Evolutionary conservation across 1,140 invertebrate species (phyloP), one percentile per base, ranked within the genome.

Genomic region (Parasteatoda tepidariorum): DNA sequence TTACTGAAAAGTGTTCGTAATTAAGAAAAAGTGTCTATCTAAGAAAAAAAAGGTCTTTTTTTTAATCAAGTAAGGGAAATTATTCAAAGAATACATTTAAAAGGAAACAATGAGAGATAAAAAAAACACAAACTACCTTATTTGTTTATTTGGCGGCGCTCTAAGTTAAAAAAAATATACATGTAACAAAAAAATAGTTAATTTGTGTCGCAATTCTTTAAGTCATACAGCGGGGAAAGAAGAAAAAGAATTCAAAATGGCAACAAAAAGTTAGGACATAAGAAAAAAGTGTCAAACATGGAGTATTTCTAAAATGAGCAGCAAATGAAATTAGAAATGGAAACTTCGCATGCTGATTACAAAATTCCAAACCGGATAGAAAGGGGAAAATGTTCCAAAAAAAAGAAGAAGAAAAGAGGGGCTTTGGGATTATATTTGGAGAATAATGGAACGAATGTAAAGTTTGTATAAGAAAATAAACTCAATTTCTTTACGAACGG

Each of bases 311-410:
- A 41, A 62, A 55, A 11, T 54, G 41, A 30, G 15, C 4, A 28
- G 7, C 57, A 78, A 78, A 78, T 78, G 74, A 78, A 78, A 78
- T 78, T 78, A 78, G 74, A 66, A 78, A 78, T 78, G 48, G 61
- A 78, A 66, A 78, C 74, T 55, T 66, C 30, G 22, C 74, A 64
- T 66, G 66, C 74, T 78, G 74, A 78, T 78, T 78, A 78, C 74
- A 66, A 57, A 26, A 38, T 34, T 34, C n/a, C 2, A 6, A 31
- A 41, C 26, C 3, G n/a, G 26, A 28, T 22, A 22, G 33, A 13
- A 38, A 7, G 9, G 33, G 2, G 6, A 0, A 55, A 9, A 48
- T 48, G 38, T 18, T 13, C 9, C 18, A 48, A 55, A 71, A 55
- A 59, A 67, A 34, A 22, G 33, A 28, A n/a, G n/a, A 67, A 24